phyloP scores from a whole-genome alignment of 1,140 invertebrate genomes.

The Melitaea cinxia region DNA sequence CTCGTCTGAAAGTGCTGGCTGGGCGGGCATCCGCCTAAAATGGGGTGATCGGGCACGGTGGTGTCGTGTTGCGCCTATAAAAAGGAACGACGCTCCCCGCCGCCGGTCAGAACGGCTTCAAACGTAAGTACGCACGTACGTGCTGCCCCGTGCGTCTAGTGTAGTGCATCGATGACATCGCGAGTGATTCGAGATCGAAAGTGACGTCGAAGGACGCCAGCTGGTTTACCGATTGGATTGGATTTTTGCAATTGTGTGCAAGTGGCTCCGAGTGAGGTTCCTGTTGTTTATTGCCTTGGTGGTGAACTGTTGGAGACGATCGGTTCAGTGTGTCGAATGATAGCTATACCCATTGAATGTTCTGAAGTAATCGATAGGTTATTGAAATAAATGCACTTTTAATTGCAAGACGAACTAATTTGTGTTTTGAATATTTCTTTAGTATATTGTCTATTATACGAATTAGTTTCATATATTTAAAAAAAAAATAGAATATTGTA shows the following conservation, averaged over 20 bases:
- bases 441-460: too few relatives aligned
- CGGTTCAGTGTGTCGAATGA: conserved; percentile 33
- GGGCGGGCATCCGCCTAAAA: conserved; percentile 84
- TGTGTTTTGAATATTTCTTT: too few relatives aligned
- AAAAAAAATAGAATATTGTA: neutral
- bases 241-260: conserved; percentile 62
- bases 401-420: too few relatives aligned
- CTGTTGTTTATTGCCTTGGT: conserved; percentile 65
- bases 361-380: conserved; percentile 2
- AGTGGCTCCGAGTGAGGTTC: conserved; percentile 60
- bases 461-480: too few relatives aligned
- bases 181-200: conserved; percentile 46
- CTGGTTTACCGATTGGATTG: conserved; percentile 63
- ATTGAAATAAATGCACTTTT: neutral
- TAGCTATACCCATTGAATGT: neutral
- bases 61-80: conserved; percentile 94
- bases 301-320: conserved; percentile 47
- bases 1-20: conserved; percentile 69
- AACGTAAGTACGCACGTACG: conserved; percentile 84
- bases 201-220: conserved; percentile 59
- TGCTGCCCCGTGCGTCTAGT: conserved; percentile 57
- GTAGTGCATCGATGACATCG: conserved; percentile 46
- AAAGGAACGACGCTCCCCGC: conserved; percentile 86
- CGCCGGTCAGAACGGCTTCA: conserved; percentile 95
- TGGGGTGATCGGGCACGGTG: conserved; percentile 83